Evolutionary conservation across 1,140 invertebrate species (phyloP).

Genomic region (Nomia melanderi): DNA sequence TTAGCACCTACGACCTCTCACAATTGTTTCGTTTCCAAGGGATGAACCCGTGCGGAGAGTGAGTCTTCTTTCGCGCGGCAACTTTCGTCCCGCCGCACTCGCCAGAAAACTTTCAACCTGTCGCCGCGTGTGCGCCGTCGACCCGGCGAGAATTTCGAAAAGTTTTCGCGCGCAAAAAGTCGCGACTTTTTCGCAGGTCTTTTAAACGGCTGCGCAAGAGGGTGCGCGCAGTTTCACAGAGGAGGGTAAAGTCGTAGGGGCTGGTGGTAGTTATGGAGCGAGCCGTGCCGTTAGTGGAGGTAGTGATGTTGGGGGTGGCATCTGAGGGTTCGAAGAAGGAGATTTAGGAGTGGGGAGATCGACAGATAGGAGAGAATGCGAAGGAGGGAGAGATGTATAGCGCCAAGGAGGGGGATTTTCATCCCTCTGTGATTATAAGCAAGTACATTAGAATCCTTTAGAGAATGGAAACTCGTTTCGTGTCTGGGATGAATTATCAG

Average conservation of each 20-base stretch:
- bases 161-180: slow-evolving; percentile 73
- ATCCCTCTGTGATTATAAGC: slow-evolving; percentile 20
- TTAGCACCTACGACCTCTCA: too few species aligned
- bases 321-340: slow-evolving; percentile 62
- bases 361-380: slow-evolving; percentile 58
- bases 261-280: slow-evolving; percentile 54
- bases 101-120: slow-evolving; percentile 51
- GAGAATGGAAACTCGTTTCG: slow-evolving; percentile 38
- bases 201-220: slow-evolving; percentile 61
- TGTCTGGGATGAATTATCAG: slow-evolving; percentile 24
- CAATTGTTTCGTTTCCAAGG: too few species aligned
- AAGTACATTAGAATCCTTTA: slow-evolving; percentile 58
- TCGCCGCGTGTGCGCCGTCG: slow-evolving; percentile 40
- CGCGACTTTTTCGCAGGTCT: slow-evolving; percentile 71
- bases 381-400: slow-evolving; percentile 29
- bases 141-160: slow-evolving; percentile 63
- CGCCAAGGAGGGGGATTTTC: slow-evolving; percentile 29
- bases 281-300: slow-evolving; percentile 58
- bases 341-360: slow-evolving; percentile 60
- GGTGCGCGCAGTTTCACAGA: slow-evolving; percentile 44
- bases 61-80: slow-evolving; percentile 14
- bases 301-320: slow-evolving; percentile 59
- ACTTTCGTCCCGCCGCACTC: slow-evolving; percentile 14
- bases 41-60: too few species aligned
- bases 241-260: slow-evolving; percentile 59